Evolutionary conservation across 2,888 invertebrate species (phyloP).

Genomic region (Diarsia dahlii): DNA sequence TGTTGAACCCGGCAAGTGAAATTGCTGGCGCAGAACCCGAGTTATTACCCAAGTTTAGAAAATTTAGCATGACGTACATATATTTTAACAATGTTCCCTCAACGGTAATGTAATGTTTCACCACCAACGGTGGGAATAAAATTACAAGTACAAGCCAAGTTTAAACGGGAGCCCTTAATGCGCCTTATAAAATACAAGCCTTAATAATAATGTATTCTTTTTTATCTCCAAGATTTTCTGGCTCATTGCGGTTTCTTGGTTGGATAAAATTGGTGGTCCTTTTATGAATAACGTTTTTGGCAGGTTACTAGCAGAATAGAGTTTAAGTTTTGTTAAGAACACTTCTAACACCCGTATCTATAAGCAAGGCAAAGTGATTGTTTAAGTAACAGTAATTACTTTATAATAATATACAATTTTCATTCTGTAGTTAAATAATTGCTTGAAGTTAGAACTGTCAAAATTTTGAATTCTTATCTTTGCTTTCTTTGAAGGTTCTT

Average conservation of each 20-base stretch:
- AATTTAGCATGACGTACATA: conserved; percentile 52
- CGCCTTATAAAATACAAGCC: conserved; percentile 24
- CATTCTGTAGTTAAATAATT: no score
- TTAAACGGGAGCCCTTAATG: conserved; percentile 34
- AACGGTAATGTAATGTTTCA: conserved; percentile 48
- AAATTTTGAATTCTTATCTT: no score
- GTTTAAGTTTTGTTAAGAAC: neutral
- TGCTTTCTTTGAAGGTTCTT: no score
- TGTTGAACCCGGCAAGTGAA: conserved; percentile 34
- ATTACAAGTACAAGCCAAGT: conserved; percentile 46
- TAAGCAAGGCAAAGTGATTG: neutral
- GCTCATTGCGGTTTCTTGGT: neutral
- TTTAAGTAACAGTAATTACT: neutral
- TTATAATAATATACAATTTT: no score
- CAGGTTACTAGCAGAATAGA: neutral
- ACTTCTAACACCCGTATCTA: neutral
- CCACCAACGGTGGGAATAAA: conserved; percentile 45
- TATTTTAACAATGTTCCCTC: conserved; percentile 53
- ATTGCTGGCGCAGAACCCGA: conserved; percentile 41
- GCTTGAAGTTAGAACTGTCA: no score
- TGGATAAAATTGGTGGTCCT: neutral
- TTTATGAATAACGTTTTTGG: neutral
- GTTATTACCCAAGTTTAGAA: conserved; percentile 54
- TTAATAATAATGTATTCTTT: conserved; percentile 28
- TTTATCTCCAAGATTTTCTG: conserved; percentile 13